Evolutionary conservation across 2,113 vertebrate genomes (phyloP), one percentile per base, ranked within the genome.

Genomic region (Sturnus vulgaris): DNA sequence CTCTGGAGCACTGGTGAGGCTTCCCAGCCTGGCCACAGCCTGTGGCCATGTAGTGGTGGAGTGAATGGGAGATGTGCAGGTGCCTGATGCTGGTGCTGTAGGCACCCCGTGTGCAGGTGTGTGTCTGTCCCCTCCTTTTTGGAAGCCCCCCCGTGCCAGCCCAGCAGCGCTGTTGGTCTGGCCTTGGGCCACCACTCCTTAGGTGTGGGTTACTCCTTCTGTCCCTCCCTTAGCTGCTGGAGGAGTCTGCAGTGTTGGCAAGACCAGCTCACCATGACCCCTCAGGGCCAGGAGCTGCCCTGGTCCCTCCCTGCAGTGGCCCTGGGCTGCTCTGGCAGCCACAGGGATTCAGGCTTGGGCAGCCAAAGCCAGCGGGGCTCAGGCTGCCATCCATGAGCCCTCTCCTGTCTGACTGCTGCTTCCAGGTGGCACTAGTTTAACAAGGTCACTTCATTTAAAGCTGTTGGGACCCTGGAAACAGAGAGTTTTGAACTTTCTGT

Each of bases 71-170:
- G 40, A 10, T 21, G 16, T 42, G 57, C 25, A 57, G 31, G 5
- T 59, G 25, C 28, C 14, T 49, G 31, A 12, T 37, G 50, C 63
- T 28, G 63, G 27, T 64, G 49, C 46, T 83, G 27, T 18, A 4
- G 57, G 15, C 42, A 15, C 5, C 11, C 23, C 60, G 12, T 11
- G n/a, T 4, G 2, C 55, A 80, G 50, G 8, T 10, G 53, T 2
- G 1, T 61, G 40, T 76, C 18, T 35, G 0, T 17, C 57, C 24
- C 22, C 9, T 80, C 2, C 19, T 12, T 40, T 15, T 52, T 28
- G 50, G 52, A 21, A n/a, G 5, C 7, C 56, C 20, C 35, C 27
- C 47, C 0, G 0, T 3, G 2, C 31, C 18, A 1, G 30, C n/a
- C 49, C 31, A 13, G 55, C 27, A 73, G 37, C 1, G 0, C 11